These are phyloP conservation scores for Ianthella basta DNA, from an alignment of 37 sponge, comb jelly and placozoan genomes.

Conservation along the genomic window DNA sequence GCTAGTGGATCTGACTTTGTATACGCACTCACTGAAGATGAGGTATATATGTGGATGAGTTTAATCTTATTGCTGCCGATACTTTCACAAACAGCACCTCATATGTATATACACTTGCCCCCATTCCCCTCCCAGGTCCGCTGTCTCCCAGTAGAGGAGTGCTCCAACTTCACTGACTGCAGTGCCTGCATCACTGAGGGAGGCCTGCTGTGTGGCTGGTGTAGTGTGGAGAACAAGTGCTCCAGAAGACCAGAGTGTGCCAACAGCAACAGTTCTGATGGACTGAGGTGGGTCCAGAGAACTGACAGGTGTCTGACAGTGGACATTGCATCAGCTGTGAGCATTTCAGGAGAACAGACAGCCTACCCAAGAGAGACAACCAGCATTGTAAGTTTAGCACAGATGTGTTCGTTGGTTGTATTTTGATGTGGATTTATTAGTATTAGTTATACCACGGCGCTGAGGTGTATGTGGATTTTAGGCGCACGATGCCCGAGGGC, in stretches of 20 bases:
- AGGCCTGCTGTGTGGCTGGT: conserved; percentile 86
- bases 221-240: conserved; percentile 87
- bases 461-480: too few species aligned
- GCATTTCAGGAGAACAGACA: not conserved
- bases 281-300: conserved; percentile 1
- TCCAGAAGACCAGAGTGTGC: conserved; percentile 67
- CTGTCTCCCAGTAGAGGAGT: conserved; percentile 49
- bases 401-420: too few species aligned
- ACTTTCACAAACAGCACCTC: too few species aligned
- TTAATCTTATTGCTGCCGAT: too few species aligned
- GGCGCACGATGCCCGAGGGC: too few species aligned
- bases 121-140: conserved; percentile 28
- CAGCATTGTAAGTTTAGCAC: not conserved
- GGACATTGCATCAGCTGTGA: conserved; percentile 14
- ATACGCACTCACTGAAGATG: conserved; percentile 28
- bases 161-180: conserved; percentile 48
- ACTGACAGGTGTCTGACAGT: not conserved
- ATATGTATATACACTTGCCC: too few species aligned
- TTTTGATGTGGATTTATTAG: too few species aligned
- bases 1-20: conserved; percentile 56
- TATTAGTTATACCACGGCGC: too few species aligned
- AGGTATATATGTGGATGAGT: conserved; percentile 8
- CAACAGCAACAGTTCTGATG: conserved; percentile 41
- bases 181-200: conserved; percentile 30
- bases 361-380: not conserved